Conservation (phyloP, 2,113 vertebrate genomes). For the Scolopax mira region DNA sequence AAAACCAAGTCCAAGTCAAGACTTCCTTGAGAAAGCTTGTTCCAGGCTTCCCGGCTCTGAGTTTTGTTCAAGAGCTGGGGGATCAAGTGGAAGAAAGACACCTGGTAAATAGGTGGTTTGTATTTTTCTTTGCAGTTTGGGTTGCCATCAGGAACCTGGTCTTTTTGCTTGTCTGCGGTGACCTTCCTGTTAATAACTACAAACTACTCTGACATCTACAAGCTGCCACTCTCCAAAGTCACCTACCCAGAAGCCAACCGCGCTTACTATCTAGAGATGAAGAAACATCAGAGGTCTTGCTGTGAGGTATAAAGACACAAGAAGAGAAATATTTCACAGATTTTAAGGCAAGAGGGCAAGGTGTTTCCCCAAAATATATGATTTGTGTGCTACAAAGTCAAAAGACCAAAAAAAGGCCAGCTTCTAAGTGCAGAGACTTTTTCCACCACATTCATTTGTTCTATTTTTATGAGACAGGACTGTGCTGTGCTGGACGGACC, state of each 20-base stretch:
- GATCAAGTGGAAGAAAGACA: neutral
- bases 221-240: constrained; percentile 88
- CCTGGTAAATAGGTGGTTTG: neutral
- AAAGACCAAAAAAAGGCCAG: neutral
- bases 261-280: constrained; percentile 70
- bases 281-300: constrained; percentile 14
- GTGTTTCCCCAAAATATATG: neutral
- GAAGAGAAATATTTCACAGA: neutral
- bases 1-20: neutral
- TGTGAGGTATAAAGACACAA: neutral
- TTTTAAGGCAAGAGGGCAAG: neutral
- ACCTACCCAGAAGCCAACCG: constrained; percentile 93
- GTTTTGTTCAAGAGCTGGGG: neutral
- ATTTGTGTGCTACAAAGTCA: neutral
- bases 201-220: constrained; percentile 81
- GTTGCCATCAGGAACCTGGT: constrained; percentile 91
- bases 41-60: neutral
- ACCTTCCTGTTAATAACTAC: constrained; percentile 89
- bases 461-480: neutral
- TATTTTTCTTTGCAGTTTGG: constrained; percentile 79
- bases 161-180: constrained; percentile 92
- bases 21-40: neutral
- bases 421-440: neutral
- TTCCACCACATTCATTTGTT: neutral
- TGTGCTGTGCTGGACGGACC: neutral